Base-by-base conservation (phyloP, 2,888 invertebrate species). In the Lysandra coridon region DNA sequence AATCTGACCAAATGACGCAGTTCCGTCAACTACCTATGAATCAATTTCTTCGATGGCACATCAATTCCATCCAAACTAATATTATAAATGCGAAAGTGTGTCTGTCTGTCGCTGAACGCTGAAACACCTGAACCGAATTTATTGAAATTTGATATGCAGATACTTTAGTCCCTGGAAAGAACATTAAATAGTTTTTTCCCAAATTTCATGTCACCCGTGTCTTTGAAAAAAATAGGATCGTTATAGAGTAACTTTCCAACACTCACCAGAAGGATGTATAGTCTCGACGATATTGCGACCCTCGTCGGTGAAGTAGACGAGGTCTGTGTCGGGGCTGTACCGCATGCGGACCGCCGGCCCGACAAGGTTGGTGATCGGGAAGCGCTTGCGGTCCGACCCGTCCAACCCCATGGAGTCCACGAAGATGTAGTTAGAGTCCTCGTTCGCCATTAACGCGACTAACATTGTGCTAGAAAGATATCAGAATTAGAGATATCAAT, bases 371-470 rank as follows among this genome's bases (percentile, higher is more conserved):
- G 64, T 64, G 76, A 76, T 30, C 1, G 76, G 76, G 12, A 76
- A 81, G 49, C 87, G 88, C 2, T 83, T 83, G n/a, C 90, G 84
- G 0, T 85, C 95, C 0, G 91, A 88, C 0, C 98, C 98, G 83
- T 97, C 96, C 90, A 98, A 95, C 0, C 95, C 92, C 80, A 97
- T 92, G 80, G 96, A 95, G 86, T 97, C 96, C 53, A 98, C 96
- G 82, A 96, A 96, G 23, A 94, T 89, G 33, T 87, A 87, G 7
- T 87, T 88, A 82, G 79, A 88, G 78, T 85, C 81, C 7, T 89
- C 88, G 1, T 87, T 91, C 40, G 90, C 90, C 69, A 91, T 87
- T 0, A 96, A 87, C 0, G 97, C 96, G 1, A 97, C 92, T 84
- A 96, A 95, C 95, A 97, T 95, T 78, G 62, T 69, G 12, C 62